phyloP scores from a whole-genome alignment of 92 coral and sea anemone genomes.

The Porites rus region DNA sequence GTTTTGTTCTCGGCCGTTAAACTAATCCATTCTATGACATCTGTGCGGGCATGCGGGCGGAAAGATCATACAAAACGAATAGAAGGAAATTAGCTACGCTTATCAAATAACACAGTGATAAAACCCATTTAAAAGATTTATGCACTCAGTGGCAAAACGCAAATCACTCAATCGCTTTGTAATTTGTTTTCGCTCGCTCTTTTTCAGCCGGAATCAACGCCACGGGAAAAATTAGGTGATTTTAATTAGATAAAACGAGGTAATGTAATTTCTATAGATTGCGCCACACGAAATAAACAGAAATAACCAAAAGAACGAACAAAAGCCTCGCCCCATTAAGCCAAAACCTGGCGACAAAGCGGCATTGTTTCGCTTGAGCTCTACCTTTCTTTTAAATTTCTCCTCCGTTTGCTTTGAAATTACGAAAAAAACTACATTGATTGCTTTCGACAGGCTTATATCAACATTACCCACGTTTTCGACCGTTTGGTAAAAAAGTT shows the following conservation, averaged over 20 bases:
- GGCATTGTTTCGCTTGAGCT: constrained; percentile 22
- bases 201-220: background rate
- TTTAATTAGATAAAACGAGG: background rate
- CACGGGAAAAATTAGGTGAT: background rate
- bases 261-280: background rate
- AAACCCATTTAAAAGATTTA: background rate
- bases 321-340: background rate
- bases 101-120: constrained; percentile 7
- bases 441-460: background rate
- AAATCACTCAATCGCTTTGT: background rate
- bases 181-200: background rate
- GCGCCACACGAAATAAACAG: constrained; percentile 11
- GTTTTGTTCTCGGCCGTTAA: constrained; percentile 28
- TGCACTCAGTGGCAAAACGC: background rate
- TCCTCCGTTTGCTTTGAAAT: constrained; percentile 25
- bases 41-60: constrained; percentile 15
- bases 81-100: constrained; percentile 31
- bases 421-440: background rate
- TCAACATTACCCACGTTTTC: background rate
- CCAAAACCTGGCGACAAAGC: background rate
- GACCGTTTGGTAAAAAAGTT: too few species aligned
- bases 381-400: background rate
- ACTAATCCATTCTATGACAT: constrained; percentile 42
- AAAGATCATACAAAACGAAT: constrained; percentile 12
- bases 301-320: background rate